phyloP scores from a whole-genome alignment of 2,888 invertebrate species.

The Pyrochroa serraticornis region DNA sequence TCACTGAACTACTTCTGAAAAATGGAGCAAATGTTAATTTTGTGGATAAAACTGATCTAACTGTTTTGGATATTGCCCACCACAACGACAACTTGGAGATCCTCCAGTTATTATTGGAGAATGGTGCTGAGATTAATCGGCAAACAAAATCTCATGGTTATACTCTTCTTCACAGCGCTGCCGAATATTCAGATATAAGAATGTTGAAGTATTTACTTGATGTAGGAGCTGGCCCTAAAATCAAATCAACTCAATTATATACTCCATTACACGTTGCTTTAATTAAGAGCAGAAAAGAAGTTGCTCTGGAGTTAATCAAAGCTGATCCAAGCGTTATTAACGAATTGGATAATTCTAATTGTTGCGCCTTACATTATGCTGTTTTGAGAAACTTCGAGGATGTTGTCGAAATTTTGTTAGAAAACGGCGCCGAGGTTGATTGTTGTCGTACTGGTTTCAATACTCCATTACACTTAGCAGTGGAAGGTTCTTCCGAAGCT shows the following conservation, averaged over 20 bases:
- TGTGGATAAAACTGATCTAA: not conserved
- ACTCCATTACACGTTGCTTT: constrained; percentile 1
- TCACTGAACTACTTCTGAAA: not conserved
- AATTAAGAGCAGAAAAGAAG: not conserved
- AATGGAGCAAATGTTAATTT: not conserved
- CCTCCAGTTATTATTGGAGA: not conserved
- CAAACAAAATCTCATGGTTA: not conserved
- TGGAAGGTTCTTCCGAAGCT: too few relatives aligned
- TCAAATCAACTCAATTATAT: not conserved
- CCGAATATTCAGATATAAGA: not conserved
- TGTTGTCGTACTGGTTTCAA: not conserved
- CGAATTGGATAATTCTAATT: too few relatives aligned
- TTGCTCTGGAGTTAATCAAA: not conserved
- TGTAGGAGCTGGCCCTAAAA: not conserved
- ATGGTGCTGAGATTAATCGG: not conserved
- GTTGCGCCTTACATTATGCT: too few relatives aligned
- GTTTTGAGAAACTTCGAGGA: not conserved
- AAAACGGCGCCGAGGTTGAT: not conserved
- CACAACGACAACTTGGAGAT: not conserved
- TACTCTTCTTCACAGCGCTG: not conserved
- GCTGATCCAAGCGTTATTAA: not conserved
- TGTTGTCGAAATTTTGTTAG: not conserved
- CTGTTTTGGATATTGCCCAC: not conserved
- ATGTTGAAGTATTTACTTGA: not conserved
- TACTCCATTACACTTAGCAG: too few relatives aligned